Evolutionary conservation across 2,113 vertebrate species (phyloP), one percentile per base, ranked within the genome.

Genomic region (Ptychochromis oligacanthus): DNA sequence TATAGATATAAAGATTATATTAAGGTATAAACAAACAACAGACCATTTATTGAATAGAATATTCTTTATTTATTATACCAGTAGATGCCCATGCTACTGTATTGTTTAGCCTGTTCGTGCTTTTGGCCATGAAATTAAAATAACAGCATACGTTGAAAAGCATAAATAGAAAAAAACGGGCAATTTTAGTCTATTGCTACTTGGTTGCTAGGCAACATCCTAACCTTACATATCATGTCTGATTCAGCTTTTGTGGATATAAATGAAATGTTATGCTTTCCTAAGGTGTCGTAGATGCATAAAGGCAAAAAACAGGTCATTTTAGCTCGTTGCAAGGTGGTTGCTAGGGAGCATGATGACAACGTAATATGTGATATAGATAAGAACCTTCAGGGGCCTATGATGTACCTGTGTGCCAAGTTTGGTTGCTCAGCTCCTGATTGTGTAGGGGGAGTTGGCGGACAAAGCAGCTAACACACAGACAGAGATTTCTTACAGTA

Each of bases 291-390:
- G 20, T 14, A 62, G 34, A 12, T 38, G 11, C 10, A 62, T 38
- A 0, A 12, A 61, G n/a, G n/a, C n/a, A 61, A 18, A 60, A 20
- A 0, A 36, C 2, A 2, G 34, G 34, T 38, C 0, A 38, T 22
- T 64, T 40, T 64, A 36, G 60, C 18, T 31, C 10, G 3, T 8
- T 0, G 1, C 10, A 11, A 36, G 7, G 6, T 64, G 36, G 36
- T 22, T 64, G n/a, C 61, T 4, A 40, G n/a, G 61, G 20, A 22
- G 12, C 22, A 20, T 22, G 28, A 34, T 61, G 20, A 34, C 34
- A 7, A 22, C 2, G 9, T 15, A 64, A 40, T 40, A 46, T 15
- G 14, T 65, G 61, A 65, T 24, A 24, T n/a, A 43, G 61, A 65
- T 17, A 24, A 65, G 59, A 61, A 7, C 34, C 59, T 61, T 61